Percentiles rank a stretch among this genome's conserved stretches.
Conservation (phyloP, 1,140 invertebrate species). For the Arctopsyche grandis region DNA sequence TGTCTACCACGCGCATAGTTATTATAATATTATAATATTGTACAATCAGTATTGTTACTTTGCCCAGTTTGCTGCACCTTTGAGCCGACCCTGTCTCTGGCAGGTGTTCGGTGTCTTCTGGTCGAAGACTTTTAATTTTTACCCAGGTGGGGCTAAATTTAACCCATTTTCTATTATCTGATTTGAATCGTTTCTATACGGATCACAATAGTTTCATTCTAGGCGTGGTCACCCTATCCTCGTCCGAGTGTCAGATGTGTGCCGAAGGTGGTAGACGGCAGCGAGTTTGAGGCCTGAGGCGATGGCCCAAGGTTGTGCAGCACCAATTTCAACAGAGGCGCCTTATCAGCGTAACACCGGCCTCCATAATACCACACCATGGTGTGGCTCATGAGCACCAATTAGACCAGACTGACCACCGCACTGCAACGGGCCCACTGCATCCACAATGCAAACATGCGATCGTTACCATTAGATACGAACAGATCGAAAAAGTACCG, state of each 20-base stretch:
- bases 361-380: not conserved
- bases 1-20: no score
- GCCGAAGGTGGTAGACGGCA: slow-evolving; percentile 40
- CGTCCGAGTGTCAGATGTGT: slow-evolving; percentile 18
- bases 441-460: not conserved
- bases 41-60: no score
- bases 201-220: not conserved
- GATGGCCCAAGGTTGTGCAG: slow-evolving; percentile 39
- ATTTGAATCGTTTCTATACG: no score
- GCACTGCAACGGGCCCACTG: not conserved
- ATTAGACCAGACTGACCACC: slow-evolving; percentile 9
- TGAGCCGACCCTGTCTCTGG: no score
- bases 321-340: slow-evolving; percentile 40
- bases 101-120: no score
- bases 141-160: no score
- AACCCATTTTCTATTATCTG: no score
- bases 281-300: slow-evolving; percentile 23
- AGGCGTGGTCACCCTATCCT: slow-evolving; percentile 27
- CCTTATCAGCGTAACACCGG: slow-evolving; percentile 38
- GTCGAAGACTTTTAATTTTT: no score
- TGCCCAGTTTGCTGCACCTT: no score
- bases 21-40: no score
- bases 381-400: not conserved
- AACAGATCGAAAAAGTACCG: no score
- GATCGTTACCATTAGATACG: no score